phyloP scores from a whole-genome alignment of 1,140 invertebrate species.

The Spodoptera frugiperda region DNA sequence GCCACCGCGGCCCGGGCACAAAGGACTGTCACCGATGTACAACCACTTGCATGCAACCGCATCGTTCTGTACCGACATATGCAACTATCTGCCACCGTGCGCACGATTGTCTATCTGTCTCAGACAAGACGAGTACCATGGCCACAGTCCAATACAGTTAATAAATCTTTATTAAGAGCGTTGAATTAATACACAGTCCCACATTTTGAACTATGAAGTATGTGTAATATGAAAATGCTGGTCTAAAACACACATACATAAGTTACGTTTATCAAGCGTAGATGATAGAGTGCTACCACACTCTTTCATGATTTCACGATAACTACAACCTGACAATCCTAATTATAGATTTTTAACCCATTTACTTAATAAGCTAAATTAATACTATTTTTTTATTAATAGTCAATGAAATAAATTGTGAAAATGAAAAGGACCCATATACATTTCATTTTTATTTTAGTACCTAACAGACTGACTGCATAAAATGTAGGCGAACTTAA shows the following conservation, averaged over 20 bases:
- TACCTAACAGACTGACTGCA: background rate
- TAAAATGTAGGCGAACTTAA: slow-evolving; percentile 33
- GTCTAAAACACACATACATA: too few species aligned
- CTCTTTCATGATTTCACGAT: too few species aligned
- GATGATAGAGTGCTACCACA: too few species aligned
- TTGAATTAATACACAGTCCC: too few species aligned
- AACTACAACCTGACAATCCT: too few species aligned
- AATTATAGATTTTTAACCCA: too few species aligned
- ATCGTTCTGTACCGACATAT: background rate
- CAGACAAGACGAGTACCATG: slow-evolving; percentile 4
- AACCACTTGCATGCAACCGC: background rate
- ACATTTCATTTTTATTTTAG: background rate
- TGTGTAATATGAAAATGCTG: too few species aligned
- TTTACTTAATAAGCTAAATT: too few species aligned
- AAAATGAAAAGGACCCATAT: too few species aligned
- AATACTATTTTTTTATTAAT: too few species aligned
- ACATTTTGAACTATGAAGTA: background rate
- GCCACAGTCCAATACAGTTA: background rate
- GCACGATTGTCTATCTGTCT: slow-evolving; percentile 10
- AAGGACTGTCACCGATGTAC: slow-evolving; percentile 20
- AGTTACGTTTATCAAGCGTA: too few species aligned
- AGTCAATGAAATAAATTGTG: too few species aligned
- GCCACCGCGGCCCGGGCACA: background rate
- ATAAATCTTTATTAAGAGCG: background rate
- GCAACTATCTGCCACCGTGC: slow-evolving; percentile 16